phyloP scores from a whole-genome alignment of 2,888 invertebrate species.

The Falcaria lacertinaria region DNA sequence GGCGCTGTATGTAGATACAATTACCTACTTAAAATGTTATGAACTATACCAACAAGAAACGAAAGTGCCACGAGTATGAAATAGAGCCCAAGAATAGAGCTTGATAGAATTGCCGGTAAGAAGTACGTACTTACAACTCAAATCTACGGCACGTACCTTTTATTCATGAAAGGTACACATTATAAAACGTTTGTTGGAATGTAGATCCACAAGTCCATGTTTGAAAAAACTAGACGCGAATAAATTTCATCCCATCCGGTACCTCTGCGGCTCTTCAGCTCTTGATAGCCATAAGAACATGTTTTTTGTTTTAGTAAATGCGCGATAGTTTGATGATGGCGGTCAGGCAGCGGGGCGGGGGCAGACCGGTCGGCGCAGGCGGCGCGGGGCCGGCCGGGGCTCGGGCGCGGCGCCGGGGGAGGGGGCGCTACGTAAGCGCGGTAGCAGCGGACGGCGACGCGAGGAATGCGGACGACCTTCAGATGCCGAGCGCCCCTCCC shows the following conservation, averaged over 20 bases:
- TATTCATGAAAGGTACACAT: constrained; percentile 23
- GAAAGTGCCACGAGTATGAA: too few species aligned
- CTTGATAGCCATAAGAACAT: constrained; percentile 74
- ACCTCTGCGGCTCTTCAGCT: constrained; percentile 69
- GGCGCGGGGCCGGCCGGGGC: constrained; percentile 30
- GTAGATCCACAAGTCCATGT: constrained; percentile 58
- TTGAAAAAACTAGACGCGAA: constrained; percentile 72
- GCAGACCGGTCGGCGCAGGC: constrained; percentile 58
- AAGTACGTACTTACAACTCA: too few species aligned
- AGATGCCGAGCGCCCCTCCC: constrained; percentile 77
- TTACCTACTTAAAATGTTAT: too few species aligned
- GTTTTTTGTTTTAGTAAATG: constrained; percentile 77
- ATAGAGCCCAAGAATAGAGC: too few species aligned
- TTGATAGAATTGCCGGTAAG: too few species aligned
- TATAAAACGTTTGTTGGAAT: constrained; percentile 61
- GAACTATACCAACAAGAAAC: too few species aligned
- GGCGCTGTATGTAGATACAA: too few species aligned
- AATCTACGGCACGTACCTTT: constrained; percentile 6
- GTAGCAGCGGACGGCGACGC: constrained; percentile 78
- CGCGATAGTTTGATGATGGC: constrained; percentile 73
- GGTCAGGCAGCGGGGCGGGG: constrained; percentile 53
- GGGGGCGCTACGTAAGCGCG: constrained; percentile 79
- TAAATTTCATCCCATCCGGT: constrained; percentile 77
- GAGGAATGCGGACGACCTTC: constrained; percentile 80
- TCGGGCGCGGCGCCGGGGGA: constrained; percentile 29